These are phyloP conservation scores for Tribolium madens DNA, from an alignment of 1,140 invertebrate species.

Conservation along the genomic window DNA sequence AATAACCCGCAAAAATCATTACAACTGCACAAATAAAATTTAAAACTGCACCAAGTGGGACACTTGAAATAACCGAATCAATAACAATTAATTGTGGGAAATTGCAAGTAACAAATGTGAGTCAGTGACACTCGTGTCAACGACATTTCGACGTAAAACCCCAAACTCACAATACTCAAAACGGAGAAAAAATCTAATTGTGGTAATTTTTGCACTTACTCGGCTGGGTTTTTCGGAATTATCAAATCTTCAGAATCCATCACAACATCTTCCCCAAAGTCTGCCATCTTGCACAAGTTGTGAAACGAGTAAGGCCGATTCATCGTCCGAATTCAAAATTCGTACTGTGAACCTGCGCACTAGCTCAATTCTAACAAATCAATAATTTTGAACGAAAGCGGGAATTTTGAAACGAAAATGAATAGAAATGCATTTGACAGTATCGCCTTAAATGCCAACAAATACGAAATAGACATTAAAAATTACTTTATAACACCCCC, in stretches of 20 bases:
- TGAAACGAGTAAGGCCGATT: constrained; percentile 15
- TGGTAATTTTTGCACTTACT: constrained; percentile 58
- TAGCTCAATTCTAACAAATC: neutral
- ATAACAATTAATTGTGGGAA: neutral
- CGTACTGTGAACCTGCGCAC: constrained; percentile 3
- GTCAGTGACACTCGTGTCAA: neutral
- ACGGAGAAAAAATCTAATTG: neutral
- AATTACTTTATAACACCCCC: neutral
- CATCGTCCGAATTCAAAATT: constrained; percentile 27
- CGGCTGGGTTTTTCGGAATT: constrained; percentile 59
- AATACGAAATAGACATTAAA: constrained; percentile 27
- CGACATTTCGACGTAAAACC: neutral
- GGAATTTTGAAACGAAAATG: constrained; percentile 37
- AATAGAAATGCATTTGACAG: constrained; percentile 35
- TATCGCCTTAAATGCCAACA: constrained; percentile 16
- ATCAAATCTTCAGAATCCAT: constrained; percentile 62
- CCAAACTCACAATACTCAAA: neutral
- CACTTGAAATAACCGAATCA: neutral
- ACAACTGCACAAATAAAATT: neutral
- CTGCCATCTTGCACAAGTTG: constrained; percentile 59
- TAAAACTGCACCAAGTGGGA: neutral
- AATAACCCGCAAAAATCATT: neutral
- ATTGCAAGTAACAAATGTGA: constrained; percentile 2
- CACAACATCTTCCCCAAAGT: constrained; percentile 59
- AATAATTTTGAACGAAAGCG: neutral